Conservation (phyloP, 2,888 invertebrate species). For the Itoplectis maculator region DNA sequence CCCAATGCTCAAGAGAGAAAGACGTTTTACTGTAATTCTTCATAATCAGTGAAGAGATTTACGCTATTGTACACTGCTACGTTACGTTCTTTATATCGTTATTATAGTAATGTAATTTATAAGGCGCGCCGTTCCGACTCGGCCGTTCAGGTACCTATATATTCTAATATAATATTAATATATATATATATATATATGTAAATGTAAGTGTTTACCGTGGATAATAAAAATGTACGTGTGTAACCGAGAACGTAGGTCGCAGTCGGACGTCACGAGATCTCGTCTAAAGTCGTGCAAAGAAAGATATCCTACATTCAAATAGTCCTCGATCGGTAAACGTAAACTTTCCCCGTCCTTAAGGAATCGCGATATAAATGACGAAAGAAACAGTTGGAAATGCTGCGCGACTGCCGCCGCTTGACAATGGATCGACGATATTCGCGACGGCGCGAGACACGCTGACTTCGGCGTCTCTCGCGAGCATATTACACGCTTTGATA, state of each 20-base stretch:
- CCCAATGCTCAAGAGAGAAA: slow-evolving; percentile 61
- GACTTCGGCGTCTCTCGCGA: background rate
- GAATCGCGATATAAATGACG: background rate
- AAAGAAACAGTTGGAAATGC: background rate
- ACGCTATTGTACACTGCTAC: slow-evolving; percentile 36
- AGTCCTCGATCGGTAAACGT: slow-evolving; percentile 48
- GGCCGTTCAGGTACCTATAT: slow-evolving; percentile 62
- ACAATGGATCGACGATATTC: slow-evolving; percentile 18
- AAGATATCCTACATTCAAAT: slow-evolving; percentile 32
- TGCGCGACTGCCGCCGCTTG: slow-evolving; percentile 12
- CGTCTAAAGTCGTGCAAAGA: slow-evolving; percentile 19
- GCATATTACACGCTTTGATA: slow-evolving; percentile 32
- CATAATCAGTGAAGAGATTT: slow-evolving; percentile 43
- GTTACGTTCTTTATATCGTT: slow-evolving; percentile 40
- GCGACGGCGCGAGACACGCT: too few relatives aligned
- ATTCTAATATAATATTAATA: slow-evolving; percentile 36
- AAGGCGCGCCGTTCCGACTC: slow-evolving; percentile 51
- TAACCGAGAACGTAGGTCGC: slow-evolving; percentile 39
- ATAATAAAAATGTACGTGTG: slow-evolving; percentile 36
- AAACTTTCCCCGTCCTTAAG: slow-evolving; percentile 58
- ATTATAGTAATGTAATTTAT: slow-evolving; percentile 61
- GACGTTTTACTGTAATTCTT: slow-evolving; percentile 32
- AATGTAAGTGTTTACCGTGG: slow-evolving; percentile 35
- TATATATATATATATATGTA: slow-evolving; percentile 39
- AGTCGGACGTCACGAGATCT: slow-evolving; percentile 18